These are phyloP conservation scores for Invenusta paracnida DNA, from an alignment of 2,888 invertebrate species.

Conservation along the genomic window DNA sequence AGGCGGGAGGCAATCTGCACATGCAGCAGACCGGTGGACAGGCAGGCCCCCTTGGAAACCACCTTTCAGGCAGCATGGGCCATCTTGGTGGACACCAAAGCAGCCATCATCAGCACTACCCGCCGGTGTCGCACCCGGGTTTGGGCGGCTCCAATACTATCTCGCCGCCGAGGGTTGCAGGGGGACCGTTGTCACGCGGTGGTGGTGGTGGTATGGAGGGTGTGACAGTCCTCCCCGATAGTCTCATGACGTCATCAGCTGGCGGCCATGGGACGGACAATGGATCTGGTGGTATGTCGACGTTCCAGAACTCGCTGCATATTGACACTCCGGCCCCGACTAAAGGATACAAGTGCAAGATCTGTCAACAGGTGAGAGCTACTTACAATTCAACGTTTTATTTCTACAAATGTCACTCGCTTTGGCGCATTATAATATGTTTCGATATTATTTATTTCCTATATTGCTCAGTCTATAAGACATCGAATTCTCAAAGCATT, in stretches of 20 bases:
- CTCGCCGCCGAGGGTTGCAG: background rate
- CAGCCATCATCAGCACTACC: background rate
- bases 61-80: background rate
- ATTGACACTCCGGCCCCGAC: slow-evolving; percentile 30
- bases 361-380: slow-evolving; percentile 39
- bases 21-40: background rate
- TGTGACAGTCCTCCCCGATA: background rate
- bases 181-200: background rate
- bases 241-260: background rate
- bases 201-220: background rate
- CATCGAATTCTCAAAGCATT: too few relatives aligned
- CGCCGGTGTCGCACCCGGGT: background rate
- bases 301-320: background rate
- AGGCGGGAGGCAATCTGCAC: background rate
- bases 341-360: slow-evolving; percentile 39
- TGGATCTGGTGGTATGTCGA: background rate
- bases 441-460: too few relatives aligned
- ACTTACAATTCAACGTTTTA: too few relatives aligned
- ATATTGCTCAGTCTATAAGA: too few relatives aligned
- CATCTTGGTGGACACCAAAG: background rate
- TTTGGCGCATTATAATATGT: too few relatives aligned
- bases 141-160: background rate
- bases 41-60: background rate
- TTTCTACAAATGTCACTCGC: too few relatives aligned
- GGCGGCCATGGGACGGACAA: too few relatives aligned